Conservation (phyloP, 2,113 vertebrate species). For the Trogon melanurus region DNA sequence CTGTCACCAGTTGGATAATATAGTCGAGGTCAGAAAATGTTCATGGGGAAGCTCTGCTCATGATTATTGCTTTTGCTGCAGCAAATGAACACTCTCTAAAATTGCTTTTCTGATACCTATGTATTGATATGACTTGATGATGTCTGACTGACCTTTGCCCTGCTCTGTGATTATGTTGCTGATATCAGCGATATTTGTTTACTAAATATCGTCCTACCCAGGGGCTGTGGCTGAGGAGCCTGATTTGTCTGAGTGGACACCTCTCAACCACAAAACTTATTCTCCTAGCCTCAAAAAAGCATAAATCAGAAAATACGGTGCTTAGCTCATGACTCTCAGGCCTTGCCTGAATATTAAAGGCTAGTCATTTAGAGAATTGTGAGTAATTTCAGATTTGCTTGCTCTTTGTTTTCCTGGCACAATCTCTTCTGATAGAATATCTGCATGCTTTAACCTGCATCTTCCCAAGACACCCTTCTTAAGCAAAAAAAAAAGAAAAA, state of each 20-base stretch:
- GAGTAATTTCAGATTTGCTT: not conserved
- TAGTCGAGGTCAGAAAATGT: not conserved
- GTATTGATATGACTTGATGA: accelerated
- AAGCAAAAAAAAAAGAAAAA: not conserved
- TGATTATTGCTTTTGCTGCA: not conserved
- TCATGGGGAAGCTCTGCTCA: not conserved
- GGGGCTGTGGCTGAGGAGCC: not conserved
- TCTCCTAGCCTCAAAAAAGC: not conserved
- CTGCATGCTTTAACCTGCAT: accelerated
- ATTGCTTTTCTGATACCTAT: not conserved
- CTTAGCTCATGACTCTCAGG: not conserved
- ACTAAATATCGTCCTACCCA: too few species aligned
- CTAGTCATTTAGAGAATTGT: not conserved
- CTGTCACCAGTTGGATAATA: not conserved
- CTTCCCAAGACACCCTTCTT: not conserved
- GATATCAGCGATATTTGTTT: not conserved
- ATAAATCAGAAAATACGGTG: not conserved
- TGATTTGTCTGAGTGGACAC: not conserved
- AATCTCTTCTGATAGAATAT: not conserved
- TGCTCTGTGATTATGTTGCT: not conserved
- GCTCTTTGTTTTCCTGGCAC: not conserved
- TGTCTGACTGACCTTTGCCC: not conserved
- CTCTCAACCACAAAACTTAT: not conserved
- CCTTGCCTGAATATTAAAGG: not conserved
- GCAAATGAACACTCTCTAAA: not conserved